Evolutionary conservation across 1,140 invertebrate species (phyloP), one percentile per base, ranked within the genome.

Genomic region (Anagrus nilaparvatae): DNA sequence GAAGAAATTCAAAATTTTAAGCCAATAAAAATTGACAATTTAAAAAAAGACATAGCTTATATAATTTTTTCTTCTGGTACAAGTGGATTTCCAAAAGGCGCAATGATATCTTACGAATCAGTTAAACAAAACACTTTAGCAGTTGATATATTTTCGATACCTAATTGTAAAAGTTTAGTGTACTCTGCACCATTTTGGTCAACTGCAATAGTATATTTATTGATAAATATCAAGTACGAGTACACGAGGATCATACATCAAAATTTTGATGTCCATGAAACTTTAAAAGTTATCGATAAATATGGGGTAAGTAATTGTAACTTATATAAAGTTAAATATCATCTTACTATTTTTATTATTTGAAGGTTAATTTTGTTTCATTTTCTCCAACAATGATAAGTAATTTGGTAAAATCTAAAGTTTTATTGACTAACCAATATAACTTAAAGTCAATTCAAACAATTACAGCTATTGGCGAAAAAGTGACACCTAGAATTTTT

Each of bases 381-480:
- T 33, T 33, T 23, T 37, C 23, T 43, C 36, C 24, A 39, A 36
- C 17, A 34, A 12, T 5, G 13, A 34, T 8, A 20, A 20, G n/a
- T n/a, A n/a, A n/a, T n/a, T n/a, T n/a, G n/a, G n/a, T n/a, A n/a
- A n/a, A n/a, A n/a, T n/a, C n/a, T n/a, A n/a, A n/a, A n/a, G n/a
- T n/a, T n/a, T n/a, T n/a, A n/a, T n/a, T n/a, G n/a, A 16, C 19
- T 32, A 10, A 14, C 30, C 6, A 14, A 32, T 44, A n/a, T n/a
- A n/a, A n/a, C n/a, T n/a, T n/a, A n/a, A n/a, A n/a, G n/a, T n/a
- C n/a, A n/a, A n/a, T n/a, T n/a, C n/a, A n/a, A n/a, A n/a, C n/a
- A n/a, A n/a, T n/a, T n/a, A n/a, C n/a, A n/a, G n/a, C 39, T 53
- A 9, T 53, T 47, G 21, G 53, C 51, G 5, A 40, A 46, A 14